Conservation (phyloP, 2,797 vertebrate species). For the Chaetophractus vellerosus region DNA sequence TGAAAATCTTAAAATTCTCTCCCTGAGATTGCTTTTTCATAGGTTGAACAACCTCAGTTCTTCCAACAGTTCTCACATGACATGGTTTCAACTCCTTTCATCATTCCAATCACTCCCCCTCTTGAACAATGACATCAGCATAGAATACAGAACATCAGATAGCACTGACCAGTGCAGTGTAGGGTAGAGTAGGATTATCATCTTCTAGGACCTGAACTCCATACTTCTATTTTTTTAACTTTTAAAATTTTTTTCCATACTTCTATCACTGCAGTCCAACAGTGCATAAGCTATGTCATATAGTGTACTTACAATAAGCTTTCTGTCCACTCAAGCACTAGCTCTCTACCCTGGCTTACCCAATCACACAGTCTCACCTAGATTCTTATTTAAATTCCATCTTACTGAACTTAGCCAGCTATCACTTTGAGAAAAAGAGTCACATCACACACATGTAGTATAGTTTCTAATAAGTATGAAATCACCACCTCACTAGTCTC, state of each 20-base stretch:
- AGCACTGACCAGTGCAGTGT: not conserved
- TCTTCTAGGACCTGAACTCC: not conserved
- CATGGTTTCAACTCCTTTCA: constrained; percentile 29
- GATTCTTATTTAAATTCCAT: constrained; percentile 62
- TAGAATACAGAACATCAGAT: constrained; percentile 43
- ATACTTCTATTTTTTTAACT: not conserved
- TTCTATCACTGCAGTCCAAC: not conserved
- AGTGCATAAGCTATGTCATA: constrained; percentile 18
- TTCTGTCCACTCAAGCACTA: constrained; percentile 34
- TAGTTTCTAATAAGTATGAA: constrained; percentile 38
- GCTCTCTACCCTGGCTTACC: not conserved
- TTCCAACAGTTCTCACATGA: constrained; percentile 30
- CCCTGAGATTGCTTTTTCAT: constrained; percentile 23
- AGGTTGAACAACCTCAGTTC: constrained; percentile 22
- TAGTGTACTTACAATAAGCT: not conserved
- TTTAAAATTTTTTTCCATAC: not conserved
- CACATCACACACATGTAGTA: constrained; percentile 8
- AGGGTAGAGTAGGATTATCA: not conserved
- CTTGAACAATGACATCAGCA: constrained; percentile 28
- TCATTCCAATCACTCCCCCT: constrained; percentile 9
- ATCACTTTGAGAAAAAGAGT: not conserved
- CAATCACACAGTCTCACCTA: constrained; percentile 41
- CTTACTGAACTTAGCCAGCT: constrained; percentile 43
- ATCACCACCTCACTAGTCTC: not conserved
- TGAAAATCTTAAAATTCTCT: constrained; percentile 60